Evolutionary conservation across 2,888 invertebrate genomes (phyloP), one percentile per base, ranked within the genome.

Genomic region (Drosophila multiciliata): DNA sequence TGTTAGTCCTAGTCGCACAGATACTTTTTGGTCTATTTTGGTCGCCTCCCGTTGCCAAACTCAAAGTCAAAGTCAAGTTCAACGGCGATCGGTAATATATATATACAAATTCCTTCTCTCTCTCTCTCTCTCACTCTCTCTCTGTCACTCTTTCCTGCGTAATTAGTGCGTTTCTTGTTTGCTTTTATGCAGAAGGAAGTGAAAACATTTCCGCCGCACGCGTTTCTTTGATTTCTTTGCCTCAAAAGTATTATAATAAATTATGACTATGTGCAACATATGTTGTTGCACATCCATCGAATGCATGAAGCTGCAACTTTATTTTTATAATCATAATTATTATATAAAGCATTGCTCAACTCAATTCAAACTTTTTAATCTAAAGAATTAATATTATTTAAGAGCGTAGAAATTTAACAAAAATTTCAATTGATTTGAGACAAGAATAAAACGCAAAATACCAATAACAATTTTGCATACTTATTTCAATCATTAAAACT

Each of bases 41-140:
- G 65, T 45, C 48, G 33, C n/a, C 58, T 58, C 20, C 26, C 66
- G 45, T 61, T 75, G 52, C 74, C 72, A 79, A 65, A 79, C 62
- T 79, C 73, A 84, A 88, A 84, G 88, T 84, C 83, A 86, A 86
- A 90, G 90, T 86, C 85, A 86, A 86, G 85, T 86, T 86, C 85
- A 86, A 73, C 78, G 70, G 64, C 74, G 80, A 87, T 76, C 85
- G 79, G 23, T 62, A 48, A 54, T 50, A 50, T 61, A 42, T 29
- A 49, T 58, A 59, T 45, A 60, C 26, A 48, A 58, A 40, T 59
- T 9, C 50, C 20, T 12, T 35, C 35, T 23, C 23, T 29, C 1
- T 8, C 35, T 38, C 15, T 11, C 23, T 9, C n/a, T 15, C n/a
- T 11, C 20, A n/a, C 23, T 5, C 4, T 36, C 15, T 1, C 9